These are phyloP conservation scores for Entomyzon cyanotis DNA, from an alignment of 2,113 vertebrate species.

Conservation along the genomic window DNA sequence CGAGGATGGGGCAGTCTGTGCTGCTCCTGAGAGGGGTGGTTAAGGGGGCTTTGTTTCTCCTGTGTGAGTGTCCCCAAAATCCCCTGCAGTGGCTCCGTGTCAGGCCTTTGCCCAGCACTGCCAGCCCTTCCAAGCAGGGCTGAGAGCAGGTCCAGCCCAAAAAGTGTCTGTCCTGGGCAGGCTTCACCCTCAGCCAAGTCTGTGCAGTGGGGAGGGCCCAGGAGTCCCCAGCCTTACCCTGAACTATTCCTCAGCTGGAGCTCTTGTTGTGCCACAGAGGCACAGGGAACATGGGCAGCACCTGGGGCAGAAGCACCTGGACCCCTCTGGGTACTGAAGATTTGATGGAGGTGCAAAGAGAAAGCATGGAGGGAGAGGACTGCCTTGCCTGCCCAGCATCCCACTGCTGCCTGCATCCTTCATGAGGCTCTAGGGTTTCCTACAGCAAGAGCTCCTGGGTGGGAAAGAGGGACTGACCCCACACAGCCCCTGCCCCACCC, in stretches of 20 bases:
- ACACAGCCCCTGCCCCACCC: not conserved
- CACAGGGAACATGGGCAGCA: not conserved
- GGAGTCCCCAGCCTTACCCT: not conserved
- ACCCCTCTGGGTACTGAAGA: not conserved
- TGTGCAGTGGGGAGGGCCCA: not conserved
- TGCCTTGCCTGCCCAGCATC: not conserved
- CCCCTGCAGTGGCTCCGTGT: fast-evolving
- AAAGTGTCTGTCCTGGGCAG: not conserved
- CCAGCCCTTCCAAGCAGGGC: not conserved
- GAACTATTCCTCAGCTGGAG: not conserved
- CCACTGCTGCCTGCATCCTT: not conserved
- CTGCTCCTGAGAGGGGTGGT: fast-evolving
- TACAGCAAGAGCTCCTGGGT: not conserved
- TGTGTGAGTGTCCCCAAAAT: fast-evolving
- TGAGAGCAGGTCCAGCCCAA: not conserved
- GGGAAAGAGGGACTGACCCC: not conserved
- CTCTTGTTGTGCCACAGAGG: not conserved
- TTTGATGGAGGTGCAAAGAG: not conserved
- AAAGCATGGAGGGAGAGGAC: not conserved
- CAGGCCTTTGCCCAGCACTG: not conserved
- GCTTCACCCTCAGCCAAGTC: not conserved
- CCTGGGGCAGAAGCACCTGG: not conserved
- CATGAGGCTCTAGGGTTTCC: not conserved
- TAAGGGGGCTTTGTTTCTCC: not conserved
- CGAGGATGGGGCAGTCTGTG: not conserved